A percentile compares a stretch with the other conserved stretches of the same genome.
These are phyloP conservation scores for Nasonia vitripennis DNA, from an alignment of 1,140 invertebrate genomes.

Conservation along the genomic window DNA sequence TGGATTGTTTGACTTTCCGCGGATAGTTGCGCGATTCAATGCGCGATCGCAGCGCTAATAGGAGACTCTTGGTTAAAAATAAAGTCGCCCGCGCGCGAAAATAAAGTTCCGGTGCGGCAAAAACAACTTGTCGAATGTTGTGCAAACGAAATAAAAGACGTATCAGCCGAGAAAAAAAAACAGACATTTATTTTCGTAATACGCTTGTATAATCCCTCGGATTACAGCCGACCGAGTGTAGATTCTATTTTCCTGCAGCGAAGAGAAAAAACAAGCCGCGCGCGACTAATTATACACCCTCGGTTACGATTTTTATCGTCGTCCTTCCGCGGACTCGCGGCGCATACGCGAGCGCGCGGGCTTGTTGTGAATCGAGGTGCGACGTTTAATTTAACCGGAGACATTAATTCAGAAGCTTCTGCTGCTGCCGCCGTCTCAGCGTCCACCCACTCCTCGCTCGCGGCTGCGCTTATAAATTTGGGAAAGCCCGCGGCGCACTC, in stretches of 20 bases:
- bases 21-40: no score
- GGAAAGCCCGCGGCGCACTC: slow-evolving; percentile 67
- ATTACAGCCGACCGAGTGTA: no score
- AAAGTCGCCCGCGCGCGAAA: not conserved
- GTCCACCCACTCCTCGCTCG: slow-evolving; percentile 58
- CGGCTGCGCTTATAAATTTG: slow-evolving; percentile 70
- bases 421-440: slow-evolving; percentile 6
- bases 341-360: not conserved
- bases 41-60: no score
- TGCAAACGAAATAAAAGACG: no score
- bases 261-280: no score
- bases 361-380: slow-evolving; percentile 47
- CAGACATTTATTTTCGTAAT: not conserved
- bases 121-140: no score
- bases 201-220: no score
- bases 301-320: not conserved
- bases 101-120: not conserved
- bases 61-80: no score
- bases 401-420: slow-evolving; percentile 65
- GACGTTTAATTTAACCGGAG: slow-evolving; percentile 64
- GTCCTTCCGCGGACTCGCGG: not conserved
- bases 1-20: not conserved
- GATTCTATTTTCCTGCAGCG: no score
- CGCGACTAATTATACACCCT: no score
- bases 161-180: not conserved